Evolutionary conservation across 1,140 invertebrate species (phyloP), one percentile per base, ranked within the genome.

Genomic region (Goniozus legneri): DNA sequence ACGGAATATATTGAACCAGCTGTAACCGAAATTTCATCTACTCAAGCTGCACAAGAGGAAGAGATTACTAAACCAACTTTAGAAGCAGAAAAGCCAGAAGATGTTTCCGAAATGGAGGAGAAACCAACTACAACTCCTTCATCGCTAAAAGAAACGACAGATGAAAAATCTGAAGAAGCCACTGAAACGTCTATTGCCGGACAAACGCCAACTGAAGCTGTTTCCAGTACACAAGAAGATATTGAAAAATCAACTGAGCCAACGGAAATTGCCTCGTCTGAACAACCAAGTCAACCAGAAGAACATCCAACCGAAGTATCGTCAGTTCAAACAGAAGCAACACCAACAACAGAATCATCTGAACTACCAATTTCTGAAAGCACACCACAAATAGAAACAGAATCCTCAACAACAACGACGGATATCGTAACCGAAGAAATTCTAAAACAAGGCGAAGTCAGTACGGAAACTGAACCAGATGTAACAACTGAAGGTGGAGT

Each of bases 381-480:
- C 55, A 56, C 50, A 41, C 46, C 30, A 19, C 52, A 61, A 4
- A 53, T 45, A 14, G 65, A 64, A 54, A 47, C 52, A 3, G 58
- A 67, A 55, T 46, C 45, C 14, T 52, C 56, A 32, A 33, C 60
- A 15, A 65, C 58, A 31, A 58, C 60, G 12, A 56, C 60, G 36
- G 51, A 58, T 33, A 54, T 40, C 42, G 59, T 54, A 24, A 20
- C 53, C 36, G 52, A 53, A 47, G 46, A 52, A 37, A n/a, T n/a
- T n/a, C n/a, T n/a, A n/a, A 31, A 47, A 27, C 21, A 45, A 3
- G 39, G 21, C 8, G 51, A 52, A 44, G 46, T 24, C 21, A 52
- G 51, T 37, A 33, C 39, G 30, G 35, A 47, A 58, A 52, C 52
- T 33, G 54, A 57, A 57, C 40, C 18, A 32, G 24, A 43, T 52